Percentiles rank a stretch among this genome's conserved stretches.
Evolutionary conservation across 2,113 vertebrate genomes (phyloP).

Genomic region (Ancistrus triradiatus): DNA sequence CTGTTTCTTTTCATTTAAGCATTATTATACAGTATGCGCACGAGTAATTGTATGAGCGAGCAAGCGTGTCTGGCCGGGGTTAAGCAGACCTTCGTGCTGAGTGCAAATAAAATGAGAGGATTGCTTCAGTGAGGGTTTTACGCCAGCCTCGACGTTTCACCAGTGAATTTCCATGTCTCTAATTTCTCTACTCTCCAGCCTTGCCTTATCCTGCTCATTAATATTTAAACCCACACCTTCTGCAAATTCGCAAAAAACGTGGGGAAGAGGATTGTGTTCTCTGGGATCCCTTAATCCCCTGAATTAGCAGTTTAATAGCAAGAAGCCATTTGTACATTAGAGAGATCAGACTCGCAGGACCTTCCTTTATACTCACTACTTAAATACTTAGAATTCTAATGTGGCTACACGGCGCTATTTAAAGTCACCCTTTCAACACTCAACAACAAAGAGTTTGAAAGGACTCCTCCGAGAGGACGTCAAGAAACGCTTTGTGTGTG

Average conservation of each 20-base stretch:
- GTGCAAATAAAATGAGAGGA: not conserved
- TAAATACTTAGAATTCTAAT: slow-evolving; percentile 59
- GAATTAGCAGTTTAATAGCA: slow-evolving; percentile 61
- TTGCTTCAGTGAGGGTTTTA: not conserved
- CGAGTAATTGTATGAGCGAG: no score
- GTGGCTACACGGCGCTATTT: slow-evolving; percentile 44
- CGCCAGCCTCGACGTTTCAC: not conserved
- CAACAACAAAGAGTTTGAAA: slow-evolving; percentile 31
- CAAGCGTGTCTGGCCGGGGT: no score
- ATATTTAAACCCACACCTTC: slow-evolving; percentile 57
- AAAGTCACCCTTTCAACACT: slow-evolving; percentile 42
- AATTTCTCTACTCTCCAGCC: slow-evolving; percentile 46
- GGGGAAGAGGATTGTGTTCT: slow-evolving; percentile 57
- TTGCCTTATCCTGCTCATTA: slow-evolving; percentile 50
- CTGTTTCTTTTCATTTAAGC: no score
- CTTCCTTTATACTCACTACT: slow-evolving; percentile 57
- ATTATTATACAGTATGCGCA: no score
- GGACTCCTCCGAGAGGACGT: slow-evolving; percentile 13
- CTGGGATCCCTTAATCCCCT: slow-evolving; percentile 57
- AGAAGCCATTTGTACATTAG: slow-evolving; percentile 61
- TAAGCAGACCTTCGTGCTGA: no score
- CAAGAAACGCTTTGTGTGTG: slow-evolving; percentile 12
- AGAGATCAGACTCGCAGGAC: slow-evolving; percentile 54
- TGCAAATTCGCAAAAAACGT: slow-evolving; percentile 52
- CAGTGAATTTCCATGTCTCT: slow-evolving; percentile 44